These are phyloP conservation scores for Liparis tanakae DNA, from an alignment of 2,797 vertebrate species.

Conservation along the genomic window DNA sequence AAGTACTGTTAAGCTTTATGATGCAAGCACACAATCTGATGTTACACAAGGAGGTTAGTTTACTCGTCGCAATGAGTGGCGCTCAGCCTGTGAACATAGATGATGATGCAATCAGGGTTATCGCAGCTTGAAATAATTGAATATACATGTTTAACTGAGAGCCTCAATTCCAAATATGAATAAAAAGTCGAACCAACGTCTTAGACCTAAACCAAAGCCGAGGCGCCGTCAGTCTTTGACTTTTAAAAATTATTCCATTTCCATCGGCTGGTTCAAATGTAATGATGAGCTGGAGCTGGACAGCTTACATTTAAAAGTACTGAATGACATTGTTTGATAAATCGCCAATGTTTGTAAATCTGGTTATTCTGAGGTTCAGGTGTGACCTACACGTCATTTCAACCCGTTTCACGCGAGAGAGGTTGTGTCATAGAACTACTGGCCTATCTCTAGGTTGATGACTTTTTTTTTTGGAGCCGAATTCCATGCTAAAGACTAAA, in stretches of 20 bases:
- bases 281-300: background rate
- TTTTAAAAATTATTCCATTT: background rate
- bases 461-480: background rate
- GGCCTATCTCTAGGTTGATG: background rate
- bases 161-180: background rate
- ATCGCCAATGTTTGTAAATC: background rate
- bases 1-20: constrained; percentile 8
- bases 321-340: background rate
- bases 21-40: background rate
- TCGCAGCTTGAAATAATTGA: background rate
- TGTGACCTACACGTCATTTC: background rate
- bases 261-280: background rate
- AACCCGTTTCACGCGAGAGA: background rate
- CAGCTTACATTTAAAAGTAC: background rate
- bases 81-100: background rate
- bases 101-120: background rate
- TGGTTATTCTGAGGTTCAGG: background rate
- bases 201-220: background rate
- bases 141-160: background rate
- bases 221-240: background rate
- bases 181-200: background rate
- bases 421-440: background rate
- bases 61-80: background rate
- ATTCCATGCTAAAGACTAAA: background rate
- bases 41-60: background rate